phyloP scores from a whole-genome alignment of 2,113 vertebrate genomes.

The Athene cunicularia region DNA sequence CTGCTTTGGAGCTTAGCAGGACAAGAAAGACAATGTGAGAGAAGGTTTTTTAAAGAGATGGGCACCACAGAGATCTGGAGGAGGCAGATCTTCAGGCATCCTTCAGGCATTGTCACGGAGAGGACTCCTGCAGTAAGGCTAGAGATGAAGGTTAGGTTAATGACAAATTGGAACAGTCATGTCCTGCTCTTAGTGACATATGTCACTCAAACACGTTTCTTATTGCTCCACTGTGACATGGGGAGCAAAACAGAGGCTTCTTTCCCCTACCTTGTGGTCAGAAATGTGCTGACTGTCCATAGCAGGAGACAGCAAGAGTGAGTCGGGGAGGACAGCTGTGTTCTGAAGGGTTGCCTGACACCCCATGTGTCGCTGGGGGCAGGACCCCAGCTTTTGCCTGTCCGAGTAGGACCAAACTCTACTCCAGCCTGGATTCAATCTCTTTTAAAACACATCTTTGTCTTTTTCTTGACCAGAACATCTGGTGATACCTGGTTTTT shows the following conservation, averaged over 20 bases:
- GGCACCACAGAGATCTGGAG: background rate
- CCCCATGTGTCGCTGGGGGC: accelerated
- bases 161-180: background rate
- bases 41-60: background rate
- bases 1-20: background rate
- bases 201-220: background rate
- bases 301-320: background rate
- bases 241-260: background rate
- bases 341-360: background rate
- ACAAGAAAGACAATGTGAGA: background rate
- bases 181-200: background rate
- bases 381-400: background rate
- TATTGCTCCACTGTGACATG: background rate
- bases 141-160: background rate
- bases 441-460: background rate
- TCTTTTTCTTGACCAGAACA: background rate
- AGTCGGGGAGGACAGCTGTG: accelerated
- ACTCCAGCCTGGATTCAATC: background rate
- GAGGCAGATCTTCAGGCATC: background rate
- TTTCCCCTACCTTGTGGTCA: background rate
- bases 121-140: background rate
- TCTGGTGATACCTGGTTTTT: background rate
- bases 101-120: accelerated
- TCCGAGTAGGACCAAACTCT: background rate
- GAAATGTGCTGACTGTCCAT: accelerated